Percentiles rank a stretch among this genome's conserved stretches.
These are phyloP conservation scores for Geococcyx californianus DNA, from an alignment of 2,113 vertebrate species.

Conservation along the genomic window DNA sequence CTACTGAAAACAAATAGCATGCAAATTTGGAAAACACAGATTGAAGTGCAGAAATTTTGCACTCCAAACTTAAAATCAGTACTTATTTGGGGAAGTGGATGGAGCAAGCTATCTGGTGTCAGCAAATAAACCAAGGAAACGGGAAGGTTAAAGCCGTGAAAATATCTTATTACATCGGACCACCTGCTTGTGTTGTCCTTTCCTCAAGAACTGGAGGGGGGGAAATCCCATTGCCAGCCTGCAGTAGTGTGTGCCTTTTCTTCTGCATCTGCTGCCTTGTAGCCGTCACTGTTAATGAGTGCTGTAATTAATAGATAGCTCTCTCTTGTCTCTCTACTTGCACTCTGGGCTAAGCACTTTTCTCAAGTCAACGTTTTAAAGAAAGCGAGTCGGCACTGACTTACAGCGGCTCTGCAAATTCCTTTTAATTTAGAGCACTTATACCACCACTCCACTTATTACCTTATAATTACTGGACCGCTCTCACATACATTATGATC, in stretches of 20 bases:
- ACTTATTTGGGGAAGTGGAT: neutral
- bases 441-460: constrained; percentile 79
- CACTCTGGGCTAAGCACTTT: constrained; percentile 79
- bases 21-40: neutral
- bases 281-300: constrained; percentile 87
- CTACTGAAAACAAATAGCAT: neutral
- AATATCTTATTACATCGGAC: constrained; percentile 32
- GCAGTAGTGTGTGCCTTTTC: constrained; percentile 19
- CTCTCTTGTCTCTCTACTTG: constrained; percentile 80
- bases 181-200: constrained; percentile 54
- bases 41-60: neutral
- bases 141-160: constrained; percentile 41
- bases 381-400: constrained; percentile 77
- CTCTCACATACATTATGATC: constrained; percentile 78
- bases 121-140: constrained; percentile 46
- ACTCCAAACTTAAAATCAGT: neutral
- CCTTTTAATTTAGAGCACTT: constrained; percentile 85
- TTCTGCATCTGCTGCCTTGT: constrained; percentile 74
- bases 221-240: constrained; percentile 51
- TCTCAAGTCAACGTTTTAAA: constrained; percentile 78
- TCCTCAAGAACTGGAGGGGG: constrained; percentile 33
- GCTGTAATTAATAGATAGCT: constrained; percentile 93
- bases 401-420: constrained; percentile 77
- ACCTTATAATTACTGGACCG: constrained; percentile 80
- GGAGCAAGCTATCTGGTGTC: neutral